Base-by-base conservation (phyloP, 35 echinoderm and acorn worm species). In the Heliocidaris tuberculata region DNA sequence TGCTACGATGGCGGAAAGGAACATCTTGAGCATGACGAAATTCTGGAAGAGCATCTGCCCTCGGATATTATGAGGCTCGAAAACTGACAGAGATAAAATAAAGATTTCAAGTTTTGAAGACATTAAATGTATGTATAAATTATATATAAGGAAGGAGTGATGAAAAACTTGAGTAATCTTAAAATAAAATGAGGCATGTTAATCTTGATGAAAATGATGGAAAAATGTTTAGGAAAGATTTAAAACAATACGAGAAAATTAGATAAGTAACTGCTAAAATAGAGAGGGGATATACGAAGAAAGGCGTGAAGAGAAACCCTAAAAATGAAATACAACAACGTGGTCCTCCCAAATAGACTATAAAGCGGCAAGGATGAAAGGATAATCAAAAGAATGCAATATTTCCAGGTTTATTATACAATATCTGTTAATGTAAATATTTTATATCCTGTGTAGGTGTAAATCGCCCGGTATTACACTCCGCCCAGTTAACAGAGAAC, bases 21-120 rank as follows among this genome's bases (percentile, higher is more conserved):
- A 99, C 97, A 97, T 99, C 95, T 99, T 99, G 21, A 97, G 85
- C 98, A 99, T 97, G 19, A 97, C 94, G 85, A 95, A 94, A 27
- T 94, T 95, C 27, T 94, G 93, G 94, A 99, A 99, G 3, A 95
- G 92, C 98, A 99, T 99, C 95, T 99, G 98, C 6, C 96, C 92
- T 27, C 97, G 94, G 70, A 99, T 97, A 47, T 94, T 94, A 35
- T 24, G 24, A 32, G 98, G 97, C 85, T 99, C 98, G 94, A 99
- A 99, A 19, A 99, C 98, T 99, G 49, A 94, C 78, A 85, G 88
- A 85, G 94, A 49, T 47, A 5, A 88, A 1, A 95, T 56, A 17
- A 48, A 90, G 13, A 90, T 90, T 21, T 32, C 0, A 21, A 90
- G 2, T 31, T 48, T 90, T 31, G 1, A 90, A 90, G 17, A 90